These are phyloP conservation scores for Deilephila porcellus DNA, from an alignment of 2,888 invertebrate genomes.

Conservation along the genomic window DNA sequence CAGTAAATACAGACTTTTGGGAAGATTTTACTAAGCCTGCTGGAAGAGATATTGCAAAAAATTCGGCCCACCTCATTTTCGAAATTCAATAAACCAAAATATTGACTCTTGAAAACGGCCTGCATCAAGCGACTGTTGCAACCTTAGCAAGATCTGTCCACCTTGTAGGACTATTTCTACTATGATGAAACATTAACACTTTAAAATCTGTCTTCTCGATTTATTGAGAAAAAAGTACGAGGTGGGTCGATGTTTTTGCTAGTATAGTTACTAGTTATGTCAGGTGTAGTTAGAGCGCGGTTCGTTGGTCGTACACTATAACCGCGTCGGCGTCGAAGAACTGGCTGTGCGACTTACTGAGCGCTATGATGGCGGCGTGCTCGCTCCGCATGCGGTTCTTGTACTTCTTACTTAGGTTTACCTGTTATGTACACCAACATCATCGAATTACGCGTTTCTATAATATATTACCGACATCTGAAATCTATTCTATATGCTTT, in stretches of 20 bases:
- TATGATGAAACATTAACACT: no score
- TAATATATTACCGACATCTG: no score
- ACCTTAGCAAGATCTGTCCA: no score
- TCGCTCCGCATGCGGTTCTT: constrained; percentile 92
- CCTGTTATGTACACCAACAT: constrained; percentile 67
- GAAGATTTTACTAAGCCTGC: not conserved
- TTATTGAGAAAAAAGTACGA: no score
- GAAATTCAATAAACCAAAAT: no score
- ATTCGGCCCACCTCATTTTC: no score
- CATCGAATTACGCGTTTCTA: no score
- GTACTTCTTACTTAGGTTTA: constrained; percentile 90
- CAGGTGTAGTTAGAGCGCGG: constrained; percentile 84
- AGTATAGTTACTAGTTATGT: not conserved
- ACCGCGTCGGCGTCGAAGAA: constrained; percentile 91
- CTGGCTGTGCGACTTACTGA: constrained; percentile 89
- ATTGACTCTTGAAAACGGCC: no score
- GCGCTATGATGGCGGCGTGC: constrained; percentile 92
- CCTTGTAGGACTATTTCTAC: no score
- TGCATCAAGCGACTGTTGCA: no score
- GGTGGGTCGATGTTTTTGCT: not conserved
- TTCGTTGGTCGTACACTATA: constrained; percentile 92
- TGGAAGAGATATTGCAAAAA: not conserved
- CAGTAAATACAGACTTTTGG: not conserved
- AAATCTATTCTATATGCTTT: not conserved
- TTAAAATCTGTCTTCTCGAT: no score